Evolutionary conservation across 2,888 invertebrate genomes (phyloP), one percentile per base, ranked within the genome.

Genomic region (Orthonevra nobilis): DNA sequence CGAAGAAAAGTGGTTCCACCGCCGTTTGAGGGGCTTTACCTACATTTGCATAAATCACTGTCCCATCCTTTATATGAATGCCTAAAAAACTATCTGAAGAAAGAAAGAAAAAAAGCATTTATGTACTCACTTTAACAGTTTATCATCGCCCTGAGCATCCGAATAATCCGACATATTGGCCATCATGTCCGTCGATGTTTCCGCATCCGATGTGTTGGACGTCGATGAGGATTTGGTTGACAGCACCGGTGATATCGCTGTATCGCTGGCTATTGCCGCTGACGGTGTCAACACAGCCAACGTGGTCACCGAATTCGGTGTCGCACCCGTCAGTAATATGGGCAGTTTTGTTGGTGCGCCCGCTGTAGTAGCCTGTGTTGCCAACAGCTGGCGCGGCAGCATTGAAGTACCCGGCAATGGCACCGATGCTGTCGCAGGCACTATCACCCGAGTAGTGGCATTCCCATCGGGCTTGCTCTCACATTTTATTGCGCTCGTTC

Each of bases 71-170:
- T n/a, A n/a, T n/a, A n/a, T n/a, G n/a, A n/a, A n/a, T n/a, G 9
- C 6, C 9, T 19, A n/a, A 20, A 42, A 20, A 7, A 14, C 20
- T 7, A 10, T 12, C 14, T n/a, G n/a, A n/a, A 34, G 10, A 26
- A 4, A 14, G 1, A 7, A 12, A 15, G 23, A 48, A 14, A 7
- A 2, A 34, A 48, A 14, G 6, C 1, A 9, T n/a, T n/a, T n/a
- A n/a, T 20, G 1, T 73, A 79, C 79, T 79, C 73, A 79, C 79
- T 73, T 79, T 73, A 73, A 48, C 19, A 79, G 30, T 61, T 79
- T 79, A 34, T 79, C 79, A 56, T 79, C 79, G 56, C 61, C n/a
- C 28, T 79, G 79, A 14, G 73, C 73, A n/a, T 79, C 79, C 48
- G 79, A 73, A 42, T 48, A 73, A 42, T 79, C 79, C 14, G 79